Evolutionary conservation across 2,113 vertebrate species (phyloP), one percentile per base, ranked within the genome.

Genomic region (Podarcis muralis): DNA sequence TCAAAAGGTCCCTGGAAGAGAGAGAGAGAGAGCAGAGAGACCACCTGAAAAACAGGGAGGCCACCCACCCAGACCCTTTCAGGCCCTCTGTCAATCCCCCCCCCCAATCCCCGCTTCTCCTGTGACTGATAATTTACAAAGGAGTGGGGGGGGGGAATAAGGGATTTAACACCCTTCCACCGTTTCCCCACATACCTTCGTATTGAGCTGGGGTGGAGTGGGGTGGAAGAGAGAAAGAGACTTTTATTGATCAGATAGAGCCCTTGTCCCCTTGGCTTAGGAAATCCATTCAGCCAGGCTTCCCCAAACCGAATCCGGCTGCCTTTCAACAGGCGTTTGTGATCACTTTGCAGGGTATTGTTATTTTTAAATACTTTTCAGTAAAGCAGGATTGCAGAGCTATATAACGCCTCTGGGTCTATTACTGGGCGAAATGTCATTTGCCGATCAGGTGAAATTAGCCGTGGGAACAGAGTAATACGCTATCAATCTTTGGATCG

Each of bases 1-100:
- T 93, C 95, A 48, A 91, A 93, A 93, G 94, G 95, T 95, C 95
- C 93, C 94, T 53, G 0, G 9, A 12, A 53, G 48, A 53, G 48
- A 53, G 92, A 91, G 91, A 93, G 93, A 94, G 93, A 92, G 93
- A 30, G 18, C 15, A 80, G 88, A 86, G 91, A 92, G 95, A 96
- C 96, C 96, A 95, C 96, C 95, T 96, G 94, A 96, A 96, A 91
- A 91, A 91, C 90, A 90, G 23, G 48, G 78, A 90, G 97, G 95
- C 95, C 97, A 97, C 96, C 96, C 96, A 96, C 95, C 74, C 94
- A 84, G 94, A 85, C 90, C 82, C 68, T 90, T 90, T 89, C 71
- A 85, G 88, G 83, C 95, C 81, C 91, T 93, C 94, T 90, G 92
- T 87, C 90, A 92, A 87, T 90, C 92, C 91, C 75, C 87, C 85